These are phyloP conservation scores for Nomada ruficornis DNA, from an alignment of 2,888 invertebrate species.

Conservation along the genomic window DNA sequence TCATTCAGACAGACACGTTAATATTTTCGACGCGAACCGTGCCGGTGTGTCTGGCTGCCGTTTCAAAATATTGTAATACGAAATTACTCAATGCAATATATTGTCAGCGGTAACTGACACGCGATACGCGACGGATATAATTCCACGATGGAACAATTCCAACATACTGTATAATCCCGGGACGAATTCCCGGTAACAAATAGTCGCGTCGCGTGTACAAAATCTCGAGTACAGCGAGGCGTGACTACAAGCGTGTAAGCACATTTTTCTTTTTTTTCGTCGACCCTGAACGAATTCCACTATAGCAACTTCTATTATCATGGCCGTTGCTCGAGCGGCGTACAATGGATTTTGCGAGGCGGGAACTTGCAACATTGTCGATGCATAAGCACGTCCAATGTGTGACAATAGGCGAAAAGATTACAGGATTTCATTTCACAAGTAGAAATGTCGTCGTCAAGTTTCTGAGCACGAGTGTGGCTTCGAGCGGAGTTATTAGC, in stretches of 20 bases:
- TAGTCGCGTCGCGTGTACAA: constrained; percentile 26
- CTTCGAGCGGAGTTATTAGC: background rate
- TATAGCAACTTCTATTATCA: constrained; percentile 26
- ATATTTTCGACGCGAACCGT: background rate
- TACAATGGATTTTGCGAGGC: background rate
- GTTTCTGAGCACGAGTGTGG: background rate
- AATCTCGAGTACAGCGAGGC: constrained; percentile 13
- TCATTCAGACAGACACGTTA: background rate
- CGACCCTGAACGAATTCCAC: constrained; percentile 49
- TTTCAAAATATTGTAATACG: constrained; percentile 7
- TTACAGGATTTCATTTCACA: background rate
- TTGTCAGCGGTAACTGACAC: background rate
- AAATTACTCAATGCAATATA: constrained; percentile 16
- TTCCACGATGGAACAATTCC: background rate
- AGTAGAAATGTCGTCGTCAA: background rate
- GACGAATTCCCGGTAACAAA: constrained; percentile 14
- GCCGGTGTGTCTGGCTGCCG: background rate
- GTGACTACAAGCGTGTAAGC: constrained; percentile 37
- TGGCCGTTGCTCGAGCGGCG: constrained; percentile 6
- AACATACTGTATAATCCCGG: background rate
- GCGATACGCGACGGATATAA: background rate
- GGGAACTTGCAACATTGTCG: constrained; percentile 13
- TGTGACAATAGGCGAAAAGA: background rate
- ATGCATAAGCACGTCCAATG: background rate
- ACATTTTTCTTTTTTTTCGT: constrained; percentile 31